phyloP scores from a whole-genome alignment of 2,888 invertebrate genomes.

The Lasioglossum vierecki region DNA sequence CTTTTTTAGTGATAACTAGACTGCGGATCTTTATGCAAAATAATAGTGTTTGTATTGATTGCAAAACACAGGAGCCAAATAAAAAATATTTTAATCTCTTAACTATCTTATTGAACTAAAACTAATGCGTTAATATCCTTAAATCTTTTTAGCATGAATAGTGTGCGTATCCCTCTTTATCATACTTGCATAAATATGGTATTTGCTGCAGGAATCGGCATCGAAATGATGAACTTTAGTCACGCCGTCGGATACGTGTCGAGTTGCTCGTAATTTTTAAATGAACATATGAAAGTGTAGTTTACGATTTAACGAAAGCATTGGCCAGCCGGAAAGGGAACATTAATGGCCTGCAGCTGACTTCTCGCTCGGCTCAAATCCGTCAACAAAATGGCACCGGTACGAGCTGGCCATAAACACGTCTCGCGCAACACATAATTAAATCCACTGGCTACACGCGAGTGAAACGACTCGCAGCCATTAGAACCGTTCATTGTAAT shows the following conservation, averaged over 20 bases:
- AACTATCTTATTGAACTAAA: no score
- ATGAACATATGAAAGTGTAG: background rate
- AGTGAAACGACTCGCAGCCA: background rate
- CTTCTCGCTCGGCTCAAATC: background rate
- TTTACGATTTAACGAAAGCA: background rate
- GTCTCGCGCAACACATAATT: slow-evolving; percentile 2
- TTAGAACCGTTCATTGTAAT: slow-evolving; percentile 4
- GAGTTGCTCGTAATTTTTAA: background rate
- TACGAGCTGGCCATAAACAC: background rate
- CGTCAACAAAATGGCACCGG: slow-evolving; percentile 5
- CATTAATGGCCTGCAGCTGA: background rate
- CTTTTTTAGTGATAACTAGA: no score
- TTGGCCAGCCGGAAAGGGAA: background rate
- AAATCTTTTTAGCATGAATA: no score
- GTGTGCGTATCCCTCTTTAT: no score
- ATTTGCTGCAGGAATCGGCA: background rate
- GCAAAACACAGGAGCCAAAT: no score
- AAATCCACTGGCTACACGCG: background rate
- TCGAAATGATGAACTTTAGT: background rate
- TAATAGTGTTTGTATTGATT: no score
- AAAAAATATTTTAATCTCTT: no score
- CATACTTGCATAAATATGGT: no score
- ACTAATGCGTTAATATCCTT: no score
- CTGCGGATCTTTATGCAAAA: no score
- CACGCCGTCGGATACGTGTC: background rate